These are phyloP conservation scores for Microcebus lehilahytsara DNA, from an alignment of 2,113 vertebrate genomes.

Conservation along the genomic window DNA sequence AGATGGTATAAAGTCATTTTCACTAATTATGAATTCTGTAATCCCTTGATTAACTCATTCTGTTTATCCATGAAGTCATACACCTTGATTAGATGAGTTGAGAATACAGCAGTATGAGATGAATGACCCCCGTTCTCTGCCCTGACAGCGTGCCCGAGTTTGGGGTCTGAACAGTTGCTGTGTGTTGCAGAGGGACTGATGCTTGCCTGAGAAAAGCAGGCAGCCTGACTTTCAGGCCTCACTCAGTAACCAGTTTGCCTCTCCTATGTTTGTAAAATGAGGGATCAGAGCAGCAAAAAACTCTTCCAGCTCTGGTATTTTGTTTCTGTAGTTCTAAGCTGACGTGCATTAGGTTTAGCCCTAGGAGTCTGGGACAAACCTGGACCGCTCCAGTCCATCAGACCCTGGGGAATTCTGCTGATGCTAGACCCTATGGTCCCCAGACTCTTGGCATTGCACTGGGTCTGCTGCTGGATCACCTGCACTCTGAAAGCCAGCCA, in stretches of 20 bases:
- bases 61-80: not conserved
- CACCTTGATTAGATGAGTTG: not conserved
- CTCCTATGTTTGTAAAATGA: not conserved
- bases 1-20: not conserved
- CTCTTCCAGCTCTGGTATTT: not conserved
- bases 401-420: not conserved
- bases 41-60: not conserved
- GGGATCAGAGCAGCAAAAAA: not conserved
- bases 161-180: not conserved
- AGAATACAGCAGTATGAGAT: too few relatives aligned
- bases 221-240: not conserved
- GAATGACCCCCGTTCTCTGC: not conserved
- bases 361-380: not conserved
- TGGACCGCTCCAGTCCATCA: not conserved
- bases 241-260: not conserved
- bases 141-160: not conserved
- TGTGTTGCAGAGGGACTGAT: not conserved
- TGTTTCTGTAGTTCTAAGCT: not conserved
- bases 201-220: not conserved
- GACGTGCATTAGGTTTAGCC: not conserved
- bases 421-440: not conserved
- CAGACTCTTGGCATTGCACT: not conserved
- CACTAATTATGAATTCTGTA: not conserved
- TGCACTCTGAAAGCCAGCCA: not conserved
- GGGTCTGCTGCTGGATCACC: not conserved